Evolutionary conservation across 2,888 invertebrate genomes (phyloP).

Genomic region (Drosophila melanosoma): DNA sequence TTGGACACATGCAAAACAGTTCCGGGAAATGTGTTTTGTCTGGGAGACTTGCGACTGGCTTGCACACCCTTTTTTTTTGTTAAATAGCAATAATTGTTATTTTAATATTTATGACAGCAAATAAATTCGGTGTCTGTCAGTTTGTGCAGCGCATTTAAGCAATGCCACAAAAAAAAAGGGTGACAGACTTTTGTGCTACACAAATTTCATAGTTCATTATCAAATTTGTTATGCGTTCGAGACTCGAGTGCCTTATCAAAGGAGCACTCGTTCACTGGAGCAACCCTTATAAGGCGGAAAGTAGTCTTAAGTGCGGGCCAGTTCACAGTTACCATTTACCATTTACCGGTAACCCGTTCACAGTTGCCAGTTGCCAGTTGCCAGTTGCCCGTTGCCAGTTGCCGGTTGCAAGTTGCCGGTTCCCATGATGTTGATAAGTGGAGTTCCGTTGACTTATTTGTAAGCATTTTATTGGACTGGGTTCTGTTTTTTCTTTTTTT

Average conservation of each 20-base stretch:
- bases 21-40: constrained; percentile 17
- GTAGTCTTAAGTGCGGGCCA: constrained; percentile 40
- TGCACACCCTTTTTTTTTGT: constrained; percentile 33
- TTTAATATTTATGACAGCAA: constrained; percentile 80
- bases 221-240: constrained; percentile 83
- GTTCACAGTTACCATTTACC: constrained; percentile 32
- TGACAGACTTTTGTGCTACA: constrained; percentile 19
- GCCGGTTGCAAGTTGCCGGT: constrained; percentile 21
- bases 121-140: constrained; percentile 69
- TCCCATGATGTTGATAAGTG: constrained; percentile 65
- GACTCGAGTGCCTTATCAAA: constrained; percentile 49
- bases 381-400: constrained; percentile 33
- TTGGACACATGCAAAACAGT: constrained; percentile 54
- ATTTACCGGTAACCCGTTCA: constrained; percentile 1
- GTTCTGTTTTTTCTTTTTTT: constrained; percentile 35
- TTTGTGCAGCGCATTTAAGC: constrained; percentile 32
- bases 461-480: constrained; percentile 57
- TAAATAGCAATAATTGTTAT: constrained; percentile 79
- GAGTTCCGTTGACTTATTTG: constrained; percentile 58
- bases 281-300: constrained; percentile 51
- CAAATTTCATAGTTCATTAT: constrained; percentile 80
- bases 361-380: constrained; percentile 24
- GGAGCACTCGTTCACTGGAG: constrained; percentile 4
- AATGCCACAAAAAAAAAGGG: constrained; percentile 30
- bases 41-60: constrained; percentile 7